phyloP scores from a whole-genome alignment of 2,113 vertebrate genomes.

The Strix aluco region DNA sequence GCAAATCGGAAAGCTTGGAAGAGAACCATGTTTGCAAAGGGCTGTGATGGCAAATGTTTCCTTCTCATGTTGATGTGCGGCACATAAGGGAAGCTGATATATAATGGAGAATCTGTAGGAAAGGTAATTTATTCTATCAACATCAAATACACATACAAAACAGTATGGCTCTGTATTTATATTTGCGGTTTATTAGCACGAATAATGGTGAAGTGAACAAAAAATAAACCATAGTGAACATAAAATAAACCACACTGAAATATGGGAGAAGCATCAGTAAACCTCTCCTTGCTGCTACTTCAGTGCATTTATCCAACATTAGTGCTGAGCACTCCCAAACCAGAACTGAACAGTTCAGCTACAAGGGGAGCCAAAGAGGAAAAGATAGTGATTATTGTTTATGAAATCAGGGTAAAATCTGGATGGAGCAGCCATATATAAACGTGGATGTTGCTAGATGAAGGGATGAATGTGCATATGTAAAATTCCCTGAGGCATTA shows the following conservation, averaged over 20 bases:
- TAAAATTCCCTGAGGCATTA: neutral
- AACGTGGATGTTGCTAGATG: neutral
- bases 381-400: neutral
- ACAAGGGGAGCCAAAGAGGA: neutral
- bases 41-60: neutral
- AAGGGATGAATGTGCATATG: neutral
- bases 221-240: neutral
- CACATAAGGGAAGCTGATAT: neutral
- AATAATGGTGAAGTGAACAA: neutral
- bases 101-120: neutral
- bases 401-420: neutral
- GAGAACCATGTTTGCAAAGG: slow-evolving; percentile 20
- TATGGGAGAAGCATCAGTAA: neutral
- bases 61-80: neutral
- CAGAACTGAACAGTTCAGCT: neutral
- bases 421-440: neutral
- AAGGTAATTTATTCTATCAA: neutral
- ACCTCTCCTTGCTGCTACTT: neutral
- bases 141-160: neutral
- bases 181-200: neutral
- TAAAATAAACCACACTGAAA: neutral
- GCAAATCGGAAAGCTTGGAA: neutral
- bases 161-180: neutral
- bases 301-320: neutral
- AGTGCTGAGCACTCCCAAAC: neutral